Base-by-base conservation (phyloP, 1,140 invertebrate species). In the Achroia grisella region DNA sequence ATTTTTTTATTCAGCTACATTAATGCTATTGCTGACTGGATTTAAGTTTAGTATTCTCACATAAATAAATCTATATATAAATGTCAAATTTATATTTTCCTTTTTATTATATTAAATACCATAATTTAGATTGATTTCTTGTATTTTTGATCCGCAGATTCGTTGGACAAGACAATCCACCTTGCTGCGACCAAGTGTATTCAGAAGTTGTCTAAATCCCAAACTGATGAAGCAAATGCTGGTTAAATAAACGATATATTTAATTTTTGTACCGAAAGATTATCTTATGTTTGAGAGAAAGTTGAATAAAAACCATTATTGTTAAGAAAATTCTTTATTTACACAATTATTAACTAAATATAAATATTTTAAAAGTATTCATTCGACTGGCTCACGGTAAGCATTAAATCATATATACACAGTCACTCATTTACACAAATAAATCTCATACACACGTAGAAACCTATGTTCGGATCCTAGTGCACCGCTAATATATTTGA, bases 121-220 rank as follows among this genome's bases (percentile, higher is more conserved):
- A n/a, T n/a, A n/a, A n/a, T n/a, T n/a, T n/a, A n/a, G n/a, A n/a
- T n/a, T n/a, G n/a, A n/a, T n/a, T n/a, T n/a, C n/a, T n/a, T n/a
- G n/a, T n/a, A n/a, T n/a, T n/a, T 42, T 47, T 13, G 47, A 27
- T 30, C 59, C 90, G 23, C 80, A 95, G 94, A 94, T 88, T 90
- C 93, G 82, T 66, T 97, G 60, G 93, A 96, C 9, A 78, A 88
- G 23, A 91, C 91, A 57, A 92, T 96, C 50, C 94, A 95, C 76
- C 89, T 92, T 66, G 93, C 93, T 12, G 94, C 93, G 8, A 67
- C 87, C 0, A 87, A 87, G 54, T 82, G 74, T 56, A 68, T 87
- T 17, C 83, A 86, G 51, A 84, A 75, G 61, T 77, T 81, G 71
- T 61, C 73, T 0, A 87, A 86, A 57, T 51, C 80, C 10, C 57